Evolutionary conservation across 2,888 invertebrate species (phyloP), one percentile per base, ranked within the genome.

Genomic region (Ecdyonurus torrentis): DNA sequence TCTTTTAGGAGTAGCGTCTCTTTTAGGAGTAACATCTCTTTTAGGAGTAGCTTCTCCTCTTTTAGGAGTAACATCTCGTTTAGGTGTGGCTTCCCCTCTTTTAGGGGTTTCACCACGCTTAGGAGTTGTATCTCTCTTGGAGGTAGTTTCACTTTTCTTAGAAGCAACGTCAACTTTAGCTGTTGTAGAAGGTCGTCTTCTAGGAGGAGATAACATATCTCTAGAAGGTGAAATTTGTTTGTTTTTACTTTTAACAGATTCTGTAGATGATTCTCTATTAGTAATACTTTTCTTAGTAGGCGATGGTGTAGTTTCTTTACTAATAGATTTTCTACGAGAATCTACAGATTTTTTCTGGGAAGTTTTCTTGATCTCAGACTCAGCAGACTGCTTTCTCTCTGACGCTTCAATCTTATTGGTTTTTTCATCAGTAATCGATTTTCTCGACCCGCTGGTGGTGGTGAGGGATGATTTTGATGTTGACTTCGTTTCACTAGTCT

Each of bases 291-390:
- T 23, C 15, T 62, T 62, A 37, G 58, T 58, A 18, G 62, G 58
- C 1, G 62, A 58, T 20, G 23, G 19, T 25, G 25, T 7, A 22
- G 25, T 19, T 19, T 62, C 58, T 58, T 37, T 58, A 37, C 18
- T 37, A 25, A 50, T 58, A 58, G 25, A 23, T 58, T 62, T 37
- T 37, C 37, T 37, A 10, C 37, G 5, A 10, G 37, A 37, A 37
- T 37, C 37, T 37, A 37, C 66, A 74, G 73, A 66, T 74, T 72
- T 65, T 71, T 71, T 63, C 71, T 68, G 62, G 68, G 62, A 62
- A 68, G 59, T 66, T 74, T 72, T 67, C 68, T 71, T 65, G 74
- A 70, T 74, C 74, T 74, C 74, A 74, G 72, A 68, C 74, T 74
- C 64, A 74, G 71, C 68, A 37, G 37, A 37, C 37, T 37, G 37